phyloP scores from a whole-genome alignment of 2,797 vertebrate genomes.

The Coregonus ussuriensis region DNA sequence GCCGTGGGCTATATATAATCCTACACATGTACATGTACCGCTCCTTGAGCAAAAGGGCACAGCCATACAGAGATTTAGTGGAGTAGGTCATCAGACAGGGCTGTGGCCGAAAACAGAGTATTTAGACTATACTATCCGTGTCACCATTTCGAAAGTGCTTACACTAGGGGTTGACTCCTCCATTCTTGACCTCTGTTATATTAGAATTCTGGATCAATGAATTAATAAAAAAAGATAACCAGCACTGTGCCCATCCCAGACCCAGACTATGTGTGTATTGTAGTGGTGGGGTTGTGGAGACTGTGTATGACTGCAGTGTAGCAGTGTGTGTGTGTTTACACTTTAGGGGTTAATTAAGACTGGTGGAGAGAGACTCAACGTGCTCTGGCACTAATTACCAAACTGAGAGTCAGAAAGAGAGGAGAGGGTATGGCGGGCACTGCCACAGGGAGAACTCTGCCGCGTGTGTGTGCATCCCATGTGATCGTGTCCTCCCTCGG shows the following conservation, averaged over 20 bases:
- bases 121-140: background rate
- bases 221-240: background rate
- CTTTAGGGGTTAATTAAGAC: slow-evolving; percentile 45
- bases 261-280: background rate
- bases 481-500: background rate
- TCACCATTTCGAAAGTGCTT: background rate
- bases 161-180: background rate
- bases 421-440: slow-evolving; percentile 2
- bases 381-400: slow-evolving; percentile 38
- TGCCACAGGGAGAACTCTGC: background rate
- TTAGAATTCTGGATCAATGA: no score
- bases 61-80: slow-evolving; percentile 34
- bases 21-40: slow-evolving; percentile 49
- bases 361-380: slow-evolving; percentile 29
- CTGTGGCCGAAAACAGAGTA: background rate
- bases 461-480: background rate
- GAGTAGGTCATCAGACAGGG: slow-evolving; percentile 11
- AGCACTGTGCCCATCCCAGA: background rate
- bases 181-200: background rate
- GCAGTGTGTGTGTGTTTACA: background rate
- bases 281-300: background rate
- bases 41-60: slow-evolving; percentile 42
- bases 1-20: slow-evolving; percentile 71
- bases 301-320: background rate
- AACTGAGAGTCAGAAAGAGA: slow-evolving; percentile 8